Evolutionary conservation across 35 echinoderm and acorn worm species (phyloP).

Genomic region (Patiria miniata): DNA sequence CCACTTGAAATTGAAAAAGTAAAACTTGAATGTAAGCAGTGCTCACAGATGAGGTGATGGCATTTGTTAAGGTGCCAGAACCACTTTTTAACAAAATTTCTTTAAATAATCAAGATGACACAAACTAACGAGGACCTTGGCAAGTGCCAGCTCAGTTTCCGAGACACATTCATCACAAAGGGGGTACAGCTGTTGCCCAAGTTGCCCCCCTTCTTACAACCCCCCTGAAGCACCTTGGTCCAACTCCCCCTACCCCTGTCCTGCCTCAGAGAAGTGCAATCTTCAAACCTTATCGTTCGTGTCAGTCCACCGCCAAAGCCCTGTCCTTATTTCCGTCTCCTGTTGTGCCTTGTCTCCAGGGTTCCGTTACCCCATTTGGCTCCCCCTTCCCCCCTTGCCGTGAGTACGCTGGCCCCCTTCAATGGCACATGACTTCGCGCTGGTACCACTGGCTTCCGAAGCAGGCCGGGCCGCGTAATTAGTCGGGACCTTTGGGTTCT

Average conservation of each 20-base stretch:
- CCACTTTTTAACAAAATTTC: too few species aligned
- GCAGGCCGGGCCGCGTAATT: neutral
- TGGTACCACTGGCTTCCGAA: constrained; percentile 5
- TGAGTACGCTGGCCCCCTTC: neutral
- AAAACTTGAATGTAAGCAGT: too few species aligned
- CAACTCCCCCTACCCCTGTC: neutral
- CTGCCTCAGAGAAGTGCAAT: neutral
- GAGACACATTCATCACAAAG: neutral
- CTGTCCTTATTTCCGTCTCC: constrained; percentile 20
- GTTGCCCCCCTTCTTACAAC: neutral
- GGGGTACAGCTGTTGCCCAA: neutral
- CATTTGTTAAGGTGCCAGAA: too few species aligned
- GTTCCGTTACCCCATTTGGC: constrained; percentile 12
- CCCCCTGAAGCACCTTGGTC: neutral
- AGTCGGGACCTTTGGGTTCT: neutral
- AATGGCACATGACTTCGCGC: neutral
- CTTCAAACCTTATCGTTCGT: neutral
- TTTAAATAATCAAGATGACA: too few species aligned
- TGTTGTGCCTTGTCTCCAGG: constrained; percentile 15
- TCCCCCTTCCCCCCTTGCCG: neutral
- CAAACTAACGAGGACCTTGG: neutral
- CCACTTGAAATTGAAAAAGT: too few species aligned
- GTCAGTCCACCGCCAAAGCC: neutral
- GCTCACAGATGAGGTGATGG: too few species aligned
- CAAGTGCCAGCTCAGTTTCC: neutral